These are phyloP conservation scores for Osmoderma eremita DNA, from an alignment of 2,888 invertebrate species.

Conservation along the genomic window DNA sequence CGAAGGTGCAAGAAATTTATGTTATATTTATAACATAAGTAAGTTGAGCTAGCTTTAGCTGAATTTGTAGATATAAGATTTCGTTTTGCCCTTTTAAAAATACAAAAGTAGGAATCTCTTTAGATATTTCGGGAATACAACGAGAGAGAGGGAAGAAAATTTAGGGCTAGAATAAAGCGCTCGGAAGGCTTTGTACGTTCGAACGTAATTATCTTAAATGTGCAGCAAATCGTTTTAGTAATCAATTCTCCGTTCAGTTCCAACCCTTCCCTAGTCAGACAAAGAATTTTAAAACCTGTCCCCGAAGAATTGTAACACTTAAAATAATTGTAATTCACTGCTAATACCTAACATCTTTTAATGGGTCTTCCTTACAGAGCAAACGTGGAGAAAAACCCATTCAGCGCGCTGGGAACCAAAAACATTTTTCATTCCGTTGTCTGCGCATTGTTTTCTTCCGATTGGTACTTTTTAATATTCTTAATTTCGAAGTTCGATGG, in stretches of 20 bases:
- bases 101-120: not conserved
- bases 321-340: slow-evolving; percentile 59
- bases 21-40: too few relatives aligned
- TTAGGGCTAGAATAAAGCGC: slow-evolving; percentile 5
- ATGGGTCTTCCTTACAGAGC: slow-evolving; percentile 44
- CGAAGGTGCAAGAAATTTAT: too few relatives aligned
- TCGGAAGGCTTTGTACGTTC: slow-evolving; percentile 19
- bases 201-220: slow-evolving; percentile 45
- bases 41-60: too few relatives aligned
- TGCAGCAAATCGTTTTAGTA: slow-evolving; percentile 42
- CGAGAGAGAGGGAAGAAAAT: not conserved
- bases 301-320: slow-evolving; percentile 59
- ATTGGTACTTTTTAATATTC: not conserved
- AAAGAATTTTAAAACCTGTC: slow-evolving; percentile 57
- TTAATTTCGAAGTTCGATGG: too few relatives aligned
- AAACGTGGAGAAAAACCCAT: slow-evolving; percentile 25
- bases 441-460: not conserved
- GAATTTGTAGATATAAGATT: not conserved
- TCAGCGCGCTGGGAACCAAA: not conserved
- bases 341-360: slow-evolving; percentile 47
- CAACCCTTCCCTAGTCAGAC: slow-evolving; percentile 57
- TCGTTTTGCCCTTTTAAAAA: not conserved
- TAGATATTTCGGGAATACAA: not conserved
- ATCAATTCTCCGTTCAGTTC: slow-evolving; percentile 56
- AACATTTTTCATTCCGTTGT: not conserved